A percentile compares a stretch with the other conserved stretches of the same genome.
Conservation (phyloP, 2,797 vertebrate species). For the Coregonus sp. region DNA sequence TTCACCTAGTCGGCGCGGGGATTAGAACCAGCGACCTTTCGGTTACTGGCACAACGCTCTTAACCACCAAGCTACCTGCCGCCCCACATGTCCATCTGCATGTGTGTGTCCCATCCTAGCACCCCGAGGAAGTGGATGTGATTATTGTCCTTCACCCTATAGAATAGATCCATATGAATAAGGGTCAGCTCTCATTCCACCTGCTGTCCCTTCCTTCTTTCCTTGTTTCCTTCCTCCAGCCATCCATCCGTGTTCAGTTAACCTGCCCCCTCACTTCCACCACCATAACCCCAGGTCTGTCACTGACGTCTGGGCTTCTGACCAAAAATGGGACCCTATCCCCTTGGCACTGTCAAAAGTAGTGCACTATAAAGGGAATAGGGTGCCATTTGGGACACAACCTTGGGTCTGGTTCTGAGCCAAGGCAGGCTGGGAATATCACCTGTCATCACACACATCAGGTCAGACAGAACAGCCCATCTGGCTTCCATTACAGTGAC, state of each 20-base stretch:
- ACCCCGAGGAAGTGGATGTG: neutral
- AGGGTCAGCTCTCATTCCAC: conserved; percentile 19
- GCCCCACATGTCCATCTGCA: too few relatives aligned
- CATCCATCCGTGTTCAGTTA: conserved; percentile 37
- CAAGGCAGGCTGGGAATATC: neutral
- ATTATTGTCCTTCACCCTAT: neutral
- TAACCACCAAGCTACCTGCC: too few relatives aligned
- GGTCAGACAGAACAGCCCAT: conserved; percentile 15
- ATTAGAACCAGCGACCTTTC: too few relatives aligned
- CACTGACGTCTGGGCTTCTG: neutral
- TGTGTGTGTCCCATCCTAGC: neutral
- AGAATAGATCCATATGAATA: conserved; percentile 24
- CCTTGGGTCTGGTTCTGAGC: too few relatives aligned
- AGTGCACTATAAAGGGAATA: neutral
- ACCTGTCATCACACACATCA: conserved; percentile 10
- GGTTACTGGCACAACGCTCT: too few relatives aligned
- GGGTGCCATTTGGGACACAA: neutral
- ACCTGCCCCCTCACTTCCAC: conserved; percentile 38
- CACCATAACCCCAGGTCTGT: neutral
- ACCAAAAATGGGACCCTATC: neutral
- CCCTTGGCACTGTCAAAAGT: neutral
- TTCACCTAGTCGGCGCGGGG: too few relatives aligned
- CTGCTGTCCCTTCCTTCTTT: conserved; percentile 36
- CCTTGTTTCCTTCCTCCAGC: conserved; percentile 11
- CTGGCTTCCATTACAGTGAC: conserved; percentile 8